Conservation (phyloP, 2,797 vertebrate genomes). For the Melanotaenia trifasciata region DNA sequence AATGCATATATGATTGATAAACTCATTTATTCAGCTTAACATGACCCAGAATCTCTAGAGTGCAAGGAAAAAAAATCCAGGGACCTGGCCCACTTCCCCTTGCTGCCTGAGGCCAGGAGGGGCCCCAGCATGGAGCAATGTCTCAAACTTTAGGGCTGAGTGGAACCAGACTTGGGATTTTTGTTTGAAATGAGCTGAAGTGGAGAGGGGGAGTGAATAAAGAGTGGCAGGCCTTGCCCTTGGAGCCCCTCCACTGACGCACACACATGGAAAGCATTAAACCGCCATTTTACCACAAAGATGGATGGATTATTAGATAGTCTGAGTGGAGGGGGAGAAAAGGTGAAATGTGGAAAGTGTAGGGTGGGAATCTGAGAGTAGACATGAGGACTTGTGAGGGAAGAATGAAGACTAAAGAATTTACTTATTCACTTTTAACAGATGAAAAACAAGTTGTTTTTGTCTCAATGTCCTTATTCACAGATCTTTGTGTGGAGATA, state of each 20-base stretch:
- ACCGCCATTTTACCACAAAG: slow-evolving; percentile 68
- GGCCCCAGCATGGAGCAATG: slow-evolving; percentile 61
- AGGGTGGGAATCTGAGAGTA: not conserved
- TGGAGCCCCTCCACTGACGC: slow-evolving; percentile 61
- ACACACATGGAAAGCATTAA: slow-evolving; percentile 82
- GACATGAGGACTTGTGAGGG: not conserved
- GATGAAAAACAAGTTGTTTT: not conserved
- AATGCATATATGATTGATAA: slow-evolving; percentile 31
- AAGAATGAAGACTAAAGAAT: slow-evolving; percentile 2
- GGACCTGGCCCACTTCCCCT: slow-evolving; percentile 39
- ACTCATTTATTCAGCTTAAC: slow-evolving; percentile 25
- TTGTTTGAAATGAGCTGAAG: slow-evolving; percentile 69
- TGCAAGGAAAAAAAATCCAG: slow-evolving; percentile 23
- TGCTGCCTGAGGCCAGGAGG: slow-evolving; percentile 62
- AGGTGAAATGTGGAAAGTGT: slow-evolving; percentile 16
- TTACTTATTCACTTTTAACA: not conserved
- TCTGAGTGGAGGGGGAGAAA: slow-evolving; percentile 40
- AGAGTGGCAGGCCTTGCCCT: slow-evolving; percentile 70
- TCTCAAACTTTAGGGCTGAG: slow-evolving; percentile 73
- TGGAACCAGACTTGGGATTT: slow-evolving; percentile 79
- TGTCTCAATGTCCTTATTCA: not conserved
- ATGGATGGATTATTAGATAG: slow-evolving; percentile 76
- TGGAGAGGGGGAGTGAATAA: slow-evolving; percentile 61
- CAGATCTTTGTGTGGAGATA: not conserved
- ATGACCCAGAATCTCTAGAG: slow-evolving; percentile 39